phyloP scores from a whole-genome alignment of 2,113 vertebrate genomes.

The Chroicocephalus ridibundus region DNA sequence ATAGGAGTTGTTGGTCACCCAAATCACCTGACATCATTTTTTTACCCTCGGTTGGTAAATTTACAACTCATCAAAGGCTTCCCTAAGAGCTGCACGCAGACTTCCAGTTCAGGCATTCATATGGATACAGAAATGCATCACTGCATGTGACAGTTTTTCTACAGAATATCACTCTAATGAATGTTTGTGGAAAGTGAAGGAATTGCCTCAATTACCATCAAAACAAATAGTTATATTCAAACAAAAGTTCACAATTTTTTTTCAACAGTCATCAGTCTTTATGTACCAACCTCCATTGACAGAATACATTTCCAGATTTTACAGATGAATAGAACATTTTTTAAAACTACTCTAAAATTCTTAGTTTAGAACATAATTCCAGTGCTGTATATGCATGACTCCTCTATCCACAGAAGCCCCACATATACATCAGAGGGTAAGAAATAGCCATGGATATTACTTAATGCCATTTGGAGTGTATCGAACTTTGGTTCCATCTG shows the following conservation, averaged over 20 bases:
- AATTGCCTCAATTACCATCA: slow-evolving; percentile 59
- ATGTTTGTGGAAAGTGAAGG: slow-evolving; percentile 54
- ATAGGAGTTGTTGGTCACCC: not conserved
- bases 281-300: slow-evolving; percentile 22
- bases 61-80: not conserved
- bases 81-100: not conserved
- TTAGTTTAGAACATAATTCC: not conserved
- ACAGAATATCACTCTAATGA: slow-evolving; percentile 56
- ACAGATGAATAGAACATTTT: slow-evolving; percentile 22
- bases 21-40: not conserved
- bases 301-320: slow-evolving; percentile 9
- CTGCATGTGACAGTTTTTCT: slow-evolving; percentile 2
- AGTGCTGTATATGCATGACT: not conserved
- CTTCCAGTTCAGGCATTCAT: slow-evolving; percentile 19
- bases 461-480: not conserved
- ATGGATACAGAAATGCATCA: slow-evolving; percentile 29
- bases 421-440: not conserved
- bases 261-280: slow-evolving; percentile 17
- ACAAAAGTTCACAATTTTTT: slow-evolving; percentile 24
- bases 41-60: not conserved
- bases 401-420: not conserved
- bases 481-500: not conserved
- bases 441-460: not conserved
- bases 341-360: slow-evolving; percentile 7
- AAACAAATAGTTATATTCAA: slow-evolving; percentile 52